Evolutionary conservation across 2,888 invertebrate species (phyloP).

Genomic region (Lasioglossum oenotherae): DNA sequence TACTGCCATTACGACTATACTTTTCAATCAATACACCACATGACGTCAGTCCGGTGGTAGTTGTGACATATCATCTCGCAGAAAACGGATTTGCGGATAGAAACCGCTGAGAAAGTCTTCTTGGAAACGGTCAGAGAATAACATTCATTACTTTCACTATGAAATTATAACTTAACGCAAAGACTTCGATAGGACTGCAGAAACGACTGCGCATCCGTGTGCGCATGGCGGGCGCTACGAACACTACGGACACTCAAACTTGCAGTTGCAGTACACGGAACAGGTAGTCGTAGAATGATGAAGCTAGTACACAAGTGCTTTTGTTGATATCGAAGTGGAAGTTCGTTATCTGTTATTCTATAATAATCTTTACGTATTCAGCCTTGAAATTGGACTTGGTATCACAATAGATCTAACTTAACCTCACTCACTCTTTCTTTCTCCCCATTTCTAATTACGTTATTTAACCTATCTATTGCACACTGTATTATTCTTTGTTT

Average conservation of each 20-base stretch:
- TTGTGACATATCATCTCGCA: not conserved
- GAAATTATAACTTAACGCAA: not conserved
- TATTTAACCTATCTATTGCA: not conserved
- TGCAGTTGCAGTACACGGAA: constrained; percentile 3
- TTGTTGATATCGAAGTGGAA: too few relatives aligned
- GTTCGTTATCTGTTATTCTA: not conserved
- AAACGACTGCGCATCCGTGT: not conserved
- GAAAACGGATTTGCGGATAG: not conserved
- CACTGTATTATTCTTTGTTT: not conserved
- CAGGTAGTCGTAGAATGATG: not conserved
- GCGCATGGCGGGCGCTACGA: not conserved
- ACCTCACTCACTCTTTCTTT: not conserved
- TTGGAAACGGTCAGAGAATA: not conserved
- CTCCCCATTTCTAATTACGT: not conserved
- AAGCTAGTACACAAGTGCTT: not conserved
- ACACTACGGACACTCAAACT: not conserved
- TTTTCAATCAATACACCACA: constrained; percentile 73
- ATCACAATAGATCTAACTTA: not conserved
- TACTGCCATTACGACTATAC: constrained; percentile 15
- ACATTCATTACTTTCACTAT: not conserved
- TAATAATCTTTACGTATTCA: not conserved
- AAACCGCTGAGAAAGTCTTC: not conserved
- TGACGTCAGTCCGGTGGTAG: constrained; percentile 70
- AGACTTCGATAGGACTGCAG: not conserved
- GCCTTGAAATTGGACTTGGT: too few relatives aligned